These are phyloP conservation scores for Matsumyia berberina DNA, from an alignment of 2,888 invertebrate species.

Conservation along the genomic window DNA sequence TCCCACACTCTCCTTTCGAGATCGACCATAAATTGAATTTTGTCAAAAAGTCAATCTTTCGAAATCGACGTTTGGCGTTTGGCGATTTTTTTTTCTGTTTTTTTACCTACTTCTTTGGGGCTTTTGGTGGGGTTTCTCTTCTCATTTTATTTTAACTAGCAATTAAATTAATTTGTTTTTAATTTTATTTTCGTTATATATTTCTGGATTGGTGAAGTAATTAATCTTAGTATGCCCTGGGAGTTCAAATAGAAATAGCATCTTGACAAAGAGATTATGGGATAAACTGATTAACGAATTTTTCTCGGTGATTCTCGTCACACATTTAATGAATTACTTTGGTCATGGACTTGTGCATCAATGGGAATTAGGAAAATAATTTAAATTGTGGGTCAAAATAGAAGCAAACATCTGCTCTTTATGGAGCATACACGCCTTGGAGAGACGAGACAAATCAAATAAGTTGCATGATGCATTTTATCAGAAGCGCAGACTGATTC, in stretches of 20 bases:
- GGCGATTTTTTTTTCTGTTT: neutral
- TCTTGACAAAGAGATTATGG: slow-evolving; percentile 10
- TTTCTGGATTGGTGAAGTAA: slow-evolving; percentile 31
- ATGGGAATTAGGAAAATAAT: no score
- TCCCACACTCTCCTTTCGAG: neutral
- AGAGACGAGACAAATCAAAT: no score
- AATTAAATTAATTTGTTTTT: slow-evolving; percentile 39
- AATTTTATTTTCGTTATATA: slow-evolving; percentile 2
- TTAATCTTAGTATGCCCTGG: slow-evolving; percentile 46
- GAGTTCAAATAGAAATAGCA: slow-evolving; percentile 21
- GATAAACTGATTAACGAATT: neutral
- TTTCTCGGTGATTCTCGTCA: neutral
- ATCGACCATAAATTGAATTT: neutral
- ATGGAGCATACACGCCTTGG: no score
- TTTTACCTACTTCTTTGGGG: slow-evolving; percentile 10
- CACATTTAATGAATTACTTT: neutral
- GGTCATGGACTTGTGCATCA: no score
- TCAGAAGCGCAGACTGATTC: no score
- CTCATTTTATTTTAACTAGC: slow-evolving; percentile 2
- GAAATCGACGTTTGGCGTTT: slow-evolving; percentile 40
- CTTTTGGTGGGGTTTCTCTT: neutral
- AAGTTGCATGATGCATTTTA: no score
- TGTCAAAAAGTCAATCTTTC: slow-evolving; percentile 40
- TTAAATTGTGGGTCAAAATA: no score
- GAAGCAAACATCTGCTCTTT: no score